Evolutionary conservation across 2,797 vertebrate genomes (phyloP), one percentile per base, ranked within the genome.

Genomic region (Pampus argenteus): DNA sequence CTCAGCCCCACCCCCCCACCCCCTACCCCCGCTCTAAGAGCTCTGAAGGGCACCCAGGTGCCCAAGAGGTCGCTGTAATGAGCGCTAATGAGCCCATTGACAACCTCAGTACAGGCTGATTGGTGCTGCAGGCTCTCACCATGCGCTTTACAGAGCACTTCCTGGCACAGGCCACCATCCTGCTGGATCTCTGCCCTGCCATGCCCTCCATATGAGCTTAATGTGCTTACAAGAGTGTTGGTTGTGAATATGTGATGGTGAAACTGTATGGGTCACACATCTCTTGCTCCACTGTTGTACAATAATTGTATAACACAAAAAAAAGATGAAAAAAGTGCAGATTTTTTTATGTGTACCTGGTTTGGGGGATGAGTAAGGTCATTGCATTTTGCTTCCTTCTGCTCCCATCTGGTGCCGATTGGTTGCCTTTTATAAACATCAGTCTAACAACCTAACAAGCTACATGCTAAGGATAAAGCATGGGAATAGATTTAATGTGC

Each of bases 1-100:
- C 65, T 79, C 68, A 68, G n/a, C 69, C 22, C 79, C 56, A 36
- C 34, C 74, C 72, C 58, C 71, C 66, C 55, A 3, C 29, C 47
- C 77, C 49, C 68, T 52, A n/a, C 61, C 71, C 18, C 68, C 54
- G 48, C 78, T 86, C 70, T 85, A 84, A 88, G 86, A 86, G 79
- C 84, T 90, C 89, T 92, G 89, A 92, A 92, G 90, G 88, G 89
- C 91, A 87, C 88, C 87, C 91, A 92, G 91, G 91, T 91, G 90
- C 91, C 91, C 89, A 82, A 91, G 88, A 89, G 90, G 87, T 88
- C 78, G 77, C 73, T 77, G 88, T 91, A 91, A 92, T 92, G 88
- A 91, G 84, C 23, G 15, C 86, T 92, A 92, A 92, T 92, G 90
- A 92, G 89, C 84, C 88, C 87, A 92, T 92, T 92, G 90, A 92